These are phyloP conservation scores for Zelostemma sp. DNA, from an alignment of 1,140 invertebrate species.

Conservation along the genomic window DNA sequence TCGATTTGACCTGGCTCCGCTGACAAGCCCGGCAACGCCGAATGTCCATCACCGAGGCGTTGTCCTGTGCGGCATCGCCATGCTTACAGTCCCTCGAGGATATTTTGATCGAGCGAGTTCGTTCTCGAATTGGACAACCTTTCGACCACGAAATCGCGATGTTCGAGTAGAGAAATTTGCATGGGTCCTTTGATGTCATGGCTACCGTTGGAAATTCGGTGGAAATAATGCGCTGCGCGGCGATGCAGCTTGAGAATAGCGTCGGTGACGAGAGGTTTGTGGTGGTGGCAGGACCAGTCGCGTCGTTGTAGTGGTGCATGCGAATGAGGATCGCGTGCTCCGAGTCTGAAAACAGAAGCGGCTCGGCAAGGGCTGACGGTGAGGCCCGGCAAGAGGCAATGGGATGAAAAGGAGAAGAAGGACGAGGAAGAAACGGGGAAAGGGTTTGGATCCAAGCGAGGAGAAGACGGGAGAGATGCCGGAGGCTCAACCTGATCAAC, in stretches of 20 bases:
- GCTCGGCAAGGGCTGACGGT: conserved; percentile 55
- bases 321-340: conserved; percentile 63
- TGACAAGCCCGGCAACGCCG: conserved; percentile 26
- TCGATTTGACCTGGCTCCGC: conserved; percentile 46
- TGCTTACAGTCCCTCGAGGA: conserved; percentile 3
- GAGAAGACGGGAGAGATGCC: conserved; percentile 46
- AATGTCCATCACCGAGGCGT: conserved; percentile 37
- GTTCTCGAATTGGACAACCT: background rate
- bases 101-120: background rate
- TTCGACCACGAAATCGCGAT: no score
- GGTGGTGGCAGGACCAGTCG: conserved; percentile 23
- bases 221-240: conserved; percentile 46
- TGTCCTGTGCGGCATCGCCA: conserved; percentile 16
- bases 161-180: no score
- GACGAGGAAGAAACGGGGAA: conserved; percentile 23
- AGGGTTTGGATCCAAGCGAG: conserved; percentile 17
- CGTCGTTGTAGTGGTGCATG: conserved; percentile 47
- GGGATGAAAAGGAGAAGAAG: conserved; percentile 16
- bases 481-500: conserved; percentile 60
- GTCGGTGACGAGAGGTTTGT: conserved; percentile 44
- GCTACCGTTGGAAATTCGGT: conserved; percentile 21
- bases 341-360: conserved; percentile 63
- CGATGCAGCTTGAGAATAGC: conserved; percentile 18
- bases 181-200: no score
- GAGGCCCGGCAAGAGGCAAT: conserved; percentile 38